Percentiles rank a stretch among this genome's conserved stretches.
Conservation (phyloP, 2,113 vertebrate genomes). For the Polyodon spathula region DNA sequence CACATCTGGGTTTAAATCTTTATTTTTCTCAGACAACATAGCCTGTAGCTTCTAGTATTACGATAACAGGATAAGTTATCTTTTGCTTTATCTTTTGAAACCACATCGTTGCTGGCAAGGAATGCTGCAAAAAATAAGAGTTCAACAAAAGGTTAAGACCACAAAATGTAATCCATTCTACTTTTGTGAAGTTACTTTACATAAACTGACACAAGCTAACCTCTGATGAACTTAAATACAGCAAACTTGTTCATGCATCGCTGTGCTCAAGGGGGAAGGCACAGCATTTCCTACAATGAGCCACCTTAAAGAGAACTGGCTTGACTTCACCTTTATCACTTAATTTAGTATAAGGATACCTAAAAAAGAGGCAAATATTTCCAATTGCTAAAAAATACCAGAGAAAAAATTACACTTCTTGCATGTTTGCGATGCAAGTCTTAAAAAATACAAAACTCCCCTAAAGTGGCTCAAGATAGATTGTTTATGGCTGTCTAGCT, state of each 20-base stretch:
- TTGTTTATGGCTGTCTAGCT: slow-evolving; percentile 81
- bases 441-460: slow-evolving; percentile 72
- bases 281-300: slow-evolving; percentile 75
- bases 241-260: slow-evolving; percentile 87
- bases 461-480: slow-evolving; percentile 84
- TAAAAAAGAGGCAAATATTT: slow-evolving; percentile 67
- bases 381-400: slow-evolving; percentile 72
- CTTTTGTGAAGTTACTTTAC: slow-evolving; percentile 83
- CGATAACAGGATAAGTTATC: slow-evolving; percentile 71
- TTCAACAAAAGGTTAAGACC: slow-evolving; percentile 96
- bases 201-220: slow-evolving; percentile 68
- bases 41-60: slow-evolving; percentile 75
- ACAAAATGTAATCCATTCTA: slow-evolving; percentile 96
- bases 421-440: slow-evolving; percentile 36
- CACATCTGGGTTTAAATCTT: slow-evolving; percentile 84
- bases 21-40: slow-evolving; percentile 97
- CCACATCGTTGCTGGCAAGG: slow-evolving; percentile 94
- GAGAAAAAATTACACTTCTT: slow-evolving; percentile 11
- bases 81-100: slow-evolving; percentile 82
- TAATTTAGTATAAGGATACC: slow-evolving; percentile 63
- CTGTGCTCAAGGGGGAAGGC: slow-evolving; percentile 79
- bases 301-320: slow-evolving; percentile 71
- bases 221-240: slow-evolving; percentile 70
- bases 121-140: slow-evolving; percentile 95
- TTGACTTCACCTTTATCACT: slow-evolving; percentile 47